A percentile compares a stretch with the other conserved stretches of the same genome.
Evolutionary conservation across 2,888 invertebrate genomes (phyloP).

Genomic region (Noctua janthina): DNA sequence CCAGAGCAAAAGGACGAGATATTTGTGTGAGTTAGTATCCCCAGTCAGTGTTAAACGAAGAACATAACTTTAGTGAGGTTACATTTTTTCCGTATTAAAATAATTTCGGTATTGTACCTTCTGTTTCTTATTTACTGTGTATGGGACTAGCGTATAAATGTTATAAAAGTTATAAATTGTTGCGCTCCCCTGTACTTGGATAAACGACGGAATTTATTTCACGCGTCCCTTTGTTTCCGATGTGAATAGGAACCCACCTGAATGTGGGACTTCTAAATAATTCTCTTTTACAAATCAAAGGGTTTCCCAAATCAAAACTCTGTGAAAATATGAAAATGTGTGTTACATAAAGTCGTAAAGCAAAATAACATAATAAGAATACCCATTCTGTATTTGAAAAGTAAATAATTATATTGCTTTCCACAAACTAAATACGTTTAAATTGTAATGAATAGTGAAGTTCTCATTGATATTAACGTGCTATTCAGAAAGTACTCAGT

Average conservation of each 20-base stretch:
- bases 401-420: slow-evolving; percentile 6
- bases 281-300: slow-evolving; percentile 45
- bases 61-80: background rate
- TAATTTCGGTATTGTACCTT: slow-evolving; percentile 27
- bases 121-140: slow-evolving; percentile 34
- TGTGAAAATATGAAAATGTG: slow-evolving; percentile 29
- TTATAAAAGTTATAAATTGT: slow-evolving; percentile 67
- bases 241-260: slow-evolving; percentile 42
- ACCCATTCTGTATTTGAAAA: slow-evolving; percentile 1
- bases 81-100: background rate
- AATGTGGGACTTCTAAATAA: slow-evolving; percentile 48
- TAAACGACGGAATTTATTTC: slow-evolving; percentile 61
- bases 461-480: slow-evolving; percentile 29
- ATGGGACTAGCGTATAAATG: slow-evolving; percentile 18
- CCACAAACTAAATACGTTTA: slow-evolving; percentile 12
- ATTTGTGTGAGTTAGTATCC: background rate
- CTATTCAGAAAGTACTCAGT: slow-evolving; percentile 20
- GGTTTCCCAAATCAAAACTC: slow-evolving; percentile 32
- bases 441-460: slow-evolving; percentile 33
- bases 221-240: slow-evolving; percentile 60
- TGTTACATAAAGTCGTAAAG: background rate
- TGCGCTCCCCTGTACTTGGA: slow-evolving; percentile 50
- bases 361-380: slow-evolving; percentile 17
- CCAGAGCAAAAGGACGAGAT: background rate
- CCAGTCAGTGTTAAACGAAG: background rate